A percentile compares a stretch with the other conserved stretches of the same genome.
phyloP scores from a whole-genome alignment of 2,888 invertebrate genomes.

The Argyresthia goedartella region DNA sequence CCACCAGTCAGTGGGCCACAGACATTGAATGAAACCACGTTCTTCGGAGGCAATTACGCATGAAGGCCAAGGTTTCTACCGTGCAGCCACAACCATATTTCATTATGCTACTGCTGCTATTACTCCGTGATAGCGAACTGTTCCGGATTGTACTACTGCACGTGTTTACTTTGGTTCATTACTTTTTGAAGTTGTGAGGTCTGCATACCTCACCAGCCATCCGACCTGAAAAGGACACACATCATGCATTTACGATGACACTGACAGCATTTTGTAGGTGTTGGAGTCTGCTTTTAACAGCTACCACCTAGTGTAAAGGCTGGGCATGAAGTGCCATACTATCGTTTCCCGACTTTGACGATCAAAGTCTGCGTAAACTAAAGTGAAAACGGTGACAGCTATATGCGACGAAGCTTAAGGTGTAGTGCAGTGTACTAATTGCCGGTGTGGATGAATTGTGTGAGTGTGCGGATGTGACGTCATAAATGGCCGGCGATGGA shows the following conservation, averaged over 20 bases:
- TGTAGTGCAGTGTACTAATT: background rate
- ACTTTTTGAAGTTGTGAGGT: too few relatives aligned
- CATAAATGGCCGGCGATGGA: slow-evolving; percentile 32
- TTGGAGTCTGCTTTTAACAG: too few relatives aligned
- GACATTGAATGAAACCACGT: slow-evolving; percentile 17
- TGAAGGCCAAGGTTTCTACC: slow-evolving; percentile 52
- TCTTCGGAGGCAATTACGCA: slow-evolving; percentile 52
- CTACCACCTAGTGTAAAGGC: too few relatives aligned
- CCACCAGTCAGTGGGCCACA: too few relatives aligned
- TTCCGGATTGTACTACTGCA: too few relatives aligned
- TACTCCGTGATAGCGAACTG: too few relatives aligned
- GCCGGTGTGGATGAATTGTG: slow-evolving; percentile 5
- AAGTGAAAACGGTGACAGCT: background rate
- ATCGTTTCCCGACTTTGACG: slow-evolving; percentile 44
- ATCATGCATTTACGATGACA: too few relatives aligned
- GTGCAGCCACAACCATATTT: background rate
- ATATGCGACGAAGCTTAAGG: background rate
- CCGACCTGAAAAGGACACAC: too few relatives aligned
- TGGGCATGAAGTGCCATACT: background rate
- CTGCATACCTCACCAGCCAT: too few relatives aligned
- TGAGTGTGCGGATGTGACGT: slow-evolving; percentile 14
- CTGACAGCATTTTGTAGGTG: too few relatives aligned
- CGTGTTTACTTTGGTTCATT: too few relatives aligned
- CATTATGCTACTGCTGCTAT: too few relatives aligned
- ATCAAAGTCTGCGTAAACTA: slow-evolving; percentile 34